A percentile compares a stretch with the other conserved stretches of the same genome.
Evolutionary conservation across 2,113 vertebrate genomes (phyloP).

Genomic region (Psittacara wagleri): DNA sequence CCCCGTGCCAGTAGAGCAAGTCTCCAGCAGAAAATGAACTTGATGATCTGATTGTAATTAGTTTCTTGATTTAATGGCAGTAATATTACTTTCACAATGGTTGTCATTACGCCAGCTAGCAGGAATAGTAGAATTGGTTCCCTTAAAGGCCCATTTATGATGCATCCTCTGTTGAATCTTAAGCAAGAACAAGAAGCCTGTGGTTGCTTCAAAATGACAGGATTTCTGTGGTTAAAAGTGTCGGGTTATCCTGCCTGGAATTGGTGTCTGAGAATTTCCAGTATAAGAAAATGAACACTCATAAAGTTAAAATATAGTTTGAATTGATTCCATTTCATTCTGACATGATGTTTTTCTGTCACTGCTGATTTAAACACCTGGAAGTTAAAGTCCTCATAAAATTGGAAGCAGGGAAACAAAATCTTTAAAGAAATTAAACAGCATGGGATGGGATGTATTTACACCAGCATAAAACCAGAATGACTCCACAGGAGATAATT

Average conservation of each 20-base stretch:
- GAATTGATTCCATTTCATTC: neutral
- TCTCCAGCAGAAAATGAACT: neutral
- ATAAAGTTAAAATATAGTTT: neutral
- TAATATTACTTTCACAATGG: neutral
- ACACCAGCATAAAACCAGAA: neutral
- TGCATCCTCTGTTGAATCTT: slow-evolving; percentile 19
- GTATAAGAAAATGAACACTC: neutral
- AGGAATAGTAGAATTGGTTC: neutral
- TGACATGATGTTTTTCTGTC: neutral
- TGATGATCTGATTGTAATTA: slow-evolving; percentile 48
- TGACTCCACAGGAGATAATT: slow-evolving; percentile 21
- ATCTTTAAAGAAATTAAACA: neutral
- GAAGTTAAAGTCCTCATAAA: neutral
- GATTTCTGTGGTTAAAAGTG: slow-evolving; percentile 21
- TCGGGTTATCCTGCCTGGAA: neutral
- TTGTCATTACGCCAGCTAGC: neutral
- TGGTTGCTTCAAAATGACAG: neutral
- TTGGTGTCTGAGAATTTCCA: neutral
- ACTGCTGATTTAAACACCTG: slow-evolving; percentile 42
- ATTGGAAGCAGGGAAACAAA: neutral
- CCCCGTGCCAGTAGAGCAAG: neutral
- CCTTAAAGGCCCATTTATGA: neutral
- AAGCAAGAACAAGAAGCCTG: slow-evolving; percentile 12
- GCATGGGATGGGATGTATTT: neutral
- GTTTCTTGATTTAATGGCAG: slow-evolving; percentile 39